phyloP scores from a whole-genome alignment of 2,888 invertebrate species.

The Diaprepes abbreviatus region DNA sequence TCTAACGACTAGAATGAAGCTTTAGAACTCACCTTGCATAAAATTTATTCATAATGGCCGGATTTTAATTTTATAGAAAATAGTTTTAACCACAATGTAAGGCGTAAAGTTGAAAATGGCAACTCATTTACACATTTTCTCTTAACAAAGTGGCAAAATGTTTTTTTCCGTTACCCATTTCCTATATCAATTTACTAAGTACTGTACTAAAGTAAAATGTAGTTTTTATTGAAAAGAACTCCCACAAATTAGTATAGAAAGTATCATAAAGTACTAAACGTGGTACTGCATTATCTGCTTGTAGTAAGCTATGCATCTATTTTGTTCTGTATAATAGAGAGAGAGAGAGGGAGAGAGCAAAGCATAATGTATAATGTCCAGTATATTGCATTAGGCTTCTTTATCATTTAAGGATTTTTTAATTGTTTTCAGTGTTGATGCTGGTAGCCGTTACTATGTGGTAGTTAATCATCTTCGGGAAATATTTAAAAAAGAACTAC shows the following conservation, averaged over 20 bases:
- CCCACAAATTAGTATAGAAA: conserved; percentile 5
- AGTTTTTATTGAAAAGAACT: conserved; percentile 3
- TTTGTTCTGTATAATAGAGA: neutral
- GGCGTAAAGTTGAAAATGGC: neutral
- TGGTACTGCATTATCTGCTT: neutral
- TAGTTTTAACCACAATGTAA: too few species aligned
- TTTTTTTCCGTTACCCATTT: neutral
- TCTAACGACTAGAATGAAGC: too few species aligned
- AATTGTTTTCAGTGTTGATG: too few species aligned
- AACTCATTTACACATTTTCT: conserved; percentile 4
- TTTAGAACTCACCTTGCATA: too few species aligned
- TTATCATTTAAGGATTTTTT: too few species aligned
- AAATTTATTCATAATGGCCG: conserved; percentile 20
- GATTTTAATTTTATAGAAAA: neutral
- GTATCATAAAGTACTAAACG: conserved; percentile 2
- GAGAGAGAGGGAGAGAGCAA: too few species aligned
- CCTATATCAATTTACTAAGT: neutral
- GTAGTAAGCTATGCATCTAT: neutral
- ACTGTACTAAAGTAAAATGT: neutral
- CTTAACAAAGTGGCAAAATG: neutral
- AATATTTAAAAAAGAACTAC: too few species aligned
- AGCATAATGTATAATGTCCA: too few species aligned
- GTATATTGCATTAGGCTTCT: too few species aligned
- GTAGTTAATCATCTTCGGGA: too few species aligned
- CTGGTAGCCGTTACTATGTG: too few species aligned